Base-by-base conservation (phyloP, 2,797 vertebrate species). In the Botia almorhae region DNA sequence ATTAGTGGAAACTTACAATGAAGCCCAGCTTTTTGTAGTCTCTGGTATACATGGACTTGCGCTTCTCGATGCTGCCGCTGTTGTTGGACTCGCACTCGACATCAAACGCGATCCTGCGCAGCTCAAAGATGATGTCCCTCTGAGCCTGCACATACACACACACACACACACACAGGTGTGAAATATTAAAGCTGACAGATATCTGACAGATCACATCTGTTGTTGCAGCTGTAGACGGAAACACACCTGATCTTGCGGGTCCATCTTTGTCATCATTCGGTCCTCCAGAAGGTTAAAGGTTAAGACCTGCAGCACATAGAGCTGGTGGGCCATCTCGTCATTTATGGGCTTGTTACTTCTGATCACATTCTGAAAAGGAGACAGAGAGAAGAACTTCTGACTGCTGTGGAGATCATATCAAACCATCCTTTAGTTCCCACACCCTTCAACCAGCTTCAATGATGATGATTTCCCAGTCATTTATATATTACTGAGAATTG, bases 201-300 rank as follows among this genome's bases (percentile, higher is more conserved):
- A 71, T 48, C 14, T 36, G 4, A 71, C 2, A 33, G 11, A 6
- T 29, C 21, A 0, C 17, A 55, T 26, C 11, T 69, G 17, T 7
- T 14, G 12, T 43, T 50, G 50, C 43, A 77, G 2, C 39, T 70
- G 69, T 74, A 51, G 7, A 46, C 63, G 36, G 68, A 83, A 6
- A 69, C 43, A 23, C 14, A 98, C 98, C 94, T 99, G 98, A 89
- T 99, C 98, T 89, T 99, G 98, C 55, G 97, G 97, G 87, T 99
- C 98, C 98, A 99, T 99, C 92, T 98, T 98, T 82, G 98, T 98
- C 97, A 99, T 98, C 98, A 99, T 98, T 85, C 98, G 94, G 88
- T 99, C 97, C 89, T 99, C 98, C 84, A 97, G 88, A 80, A 98
- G 93, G 88, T 99, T 99, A 80, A 99, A 98, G 71, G 94, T 98